phyloP scores from a whole-genome alignment of 2,888 invertebrate species.

The Diaphora mendica region DNA sequence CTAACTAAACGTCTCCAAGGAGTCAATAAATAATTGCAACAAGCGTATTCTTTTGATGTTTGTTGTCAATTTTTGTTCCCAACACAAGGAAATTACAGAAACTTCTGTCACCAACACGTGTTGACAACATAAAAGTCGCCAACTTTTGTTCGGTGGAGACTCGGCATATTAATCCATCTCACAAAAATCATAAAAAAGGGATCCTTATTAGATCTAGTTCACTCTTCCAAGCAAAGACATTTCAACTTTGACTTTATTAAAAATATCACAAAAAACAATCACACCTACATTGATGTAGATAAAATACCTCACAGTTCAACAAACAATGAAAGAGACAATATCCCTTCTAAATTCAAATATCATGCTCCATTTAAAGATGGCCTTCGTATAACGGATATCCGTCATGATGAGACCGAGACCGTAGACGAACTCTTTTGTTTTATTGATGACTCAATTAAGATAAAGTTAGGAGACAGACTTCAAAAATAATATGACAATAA shows the following conservation, averaged over 20 bases:
- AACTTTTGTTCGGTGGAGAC: too few species aligned
- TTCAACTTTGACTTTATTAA: conserved; percentile 18
- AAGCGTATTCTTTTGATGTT: too few species aligned
- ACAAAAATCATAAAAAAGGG: background rate
- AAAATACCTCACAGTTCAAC: conserved; percentile 30
- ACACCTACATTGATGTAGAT: conserved; percentile 23
- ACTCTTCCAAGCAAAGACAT: conserved; percentile 2
- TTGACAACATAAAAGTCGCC: too few species aligned
- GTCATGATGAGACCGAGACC: conserved; percentile 18
- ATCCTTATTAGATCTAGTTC: too few species aligned
- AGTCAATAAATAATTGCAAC: too few species aligned
- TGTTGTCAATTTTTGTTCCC: too few species aligned
- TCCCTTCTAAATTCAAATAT: conserved; percentile 51
- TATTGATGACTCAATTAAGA: conserved; percentile 1
- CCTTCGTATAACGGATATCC: conserved; percentile 27
- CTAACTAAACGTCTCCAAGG: too few species aligned
- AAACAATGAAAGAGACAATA: conserved; percentile 33
- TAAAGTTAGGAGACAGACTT: background rate
- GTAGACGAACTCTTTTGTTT: conserved; percentile 16
- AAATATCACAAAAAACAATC: conserved; percentile 22
- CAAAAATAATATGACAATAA: background rate
- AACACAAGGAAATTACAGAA: too few species aligned
- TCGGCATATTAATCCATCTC: too few species aligned
- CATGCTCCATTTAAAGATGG: conserved; percentile 38
- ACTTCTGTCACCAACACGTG: too few species aligned